Base-by-base conservation (phyloP, 2,888 invertebrate genomes). In the Yponomeuta cagnagella region DNA sequence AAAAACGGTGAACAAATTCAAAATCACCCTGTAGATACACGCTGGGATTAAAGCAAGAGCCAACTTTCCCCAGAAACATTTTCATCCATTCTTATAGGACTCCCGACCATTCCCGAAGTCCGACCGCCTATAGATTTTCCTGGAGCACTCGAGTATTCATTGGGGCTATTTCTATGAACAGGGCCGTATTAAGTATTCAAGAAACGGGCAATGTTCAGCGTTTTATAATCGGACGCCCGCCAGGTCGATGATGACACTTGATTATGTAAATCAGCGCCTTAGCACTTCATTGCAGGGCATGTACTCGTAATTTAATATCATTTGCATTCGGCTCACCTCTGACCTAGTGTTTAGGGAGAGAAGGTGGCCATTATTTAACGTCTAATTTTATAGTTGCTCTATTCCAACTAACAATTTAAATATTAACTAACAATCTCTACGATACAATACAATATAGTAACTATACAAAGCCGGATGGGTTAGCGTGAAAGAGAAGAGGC, bases 361-460 rank as follows among this genome's bases (percentile, higher is more conserved):
- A 63, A 30, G 63, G 63, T 8, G 15, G 76, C 76, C 43, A 43
- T 43, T 43, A 43, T 43, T 43, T 8, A 43, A 43, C 43, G 8
- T 43, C 43, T 43, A 43, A 8, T 43, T 43, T 43, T 8, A 43
- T 43, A 43, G 43, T 8, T 43, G 43, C 43, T 43, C 43, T 8
- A 8, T 43, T 43, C 4, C 43, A 43, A 43, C 43, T 8, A 43
- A 43, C 43, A 43, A 8, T 8, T 33, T 1, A 33, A 33, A 23
- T 23, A 23, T 23, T 23, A 23, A 23, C 23, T 23, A 23, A 23
- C 23, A 23, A 23, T 23, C 23, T 5, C 33, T 33, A 33, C 33
- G 33, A 33, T 2, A 23, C 23, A 23, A 23, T 23, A 23, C 23
- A 23, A 23, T 23, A 23, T 23, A 23, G 23, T 23, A 23, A 23